phyloP scores from a whole-genome alignment of 2,888 invertebrate species.

The Drosophila buzzatii region DNA sequence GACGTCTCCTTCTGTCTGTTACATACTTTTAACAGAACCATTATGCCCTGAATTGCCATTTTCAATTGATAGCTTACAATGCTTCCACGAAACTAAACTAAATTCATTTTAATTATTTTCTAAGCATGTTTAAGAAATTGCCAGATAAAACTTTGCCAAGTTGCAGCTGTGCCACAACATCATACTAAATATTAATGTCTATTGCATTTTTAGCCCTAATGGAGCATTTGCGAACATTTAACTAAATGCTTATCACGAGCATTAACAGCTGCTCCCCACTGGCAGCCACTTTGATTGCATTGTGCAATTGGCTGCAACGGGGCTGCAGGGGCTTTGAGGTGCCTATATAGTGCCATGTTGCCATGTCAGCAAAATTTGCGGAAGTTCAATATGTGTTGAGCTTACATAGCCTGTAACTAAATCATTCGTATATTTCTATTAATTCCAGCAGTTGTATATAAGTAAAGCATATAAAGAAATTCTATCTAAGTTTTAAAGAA shows the following conservation, averaged over 20 bases:
- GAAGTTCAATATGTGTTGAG: slow-evolving; percentile 32
- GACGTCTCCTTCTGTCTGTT: too few relatives aligned
- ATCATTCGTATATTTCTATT: neutral
- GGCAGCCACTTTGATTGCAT: slow-evolving; percentile 38
- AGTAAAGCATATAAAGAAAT: neutral
- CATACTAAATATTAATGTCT: neutral
- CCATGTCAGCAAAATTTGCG: slow-evolving; percentile 32
- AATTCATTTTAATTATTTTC: neutral
- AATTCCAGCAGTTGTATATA: too few relatives aligned
- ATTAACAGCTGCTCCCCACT: slow-evolving; percentile 19
- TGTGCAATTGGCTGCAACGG: neutral
- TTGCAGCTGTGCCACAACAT: neutral
- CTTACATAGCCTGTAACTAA: slow-evolving; percentile 7
- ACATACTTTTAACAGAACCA: too few relatives aligned
- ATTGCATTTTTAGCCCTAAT: slow-evolving; percentile 1
- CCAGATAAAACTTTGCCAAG: neutral
- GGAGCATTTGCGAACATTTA: slow-evolving; percentile 1
- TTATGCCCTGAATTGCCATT: too few relatives aligned
- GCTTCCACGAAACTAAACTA: too few relatives aligned
- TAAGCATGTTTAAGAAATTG: neutral
- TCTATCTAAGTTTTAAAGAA: neutral
- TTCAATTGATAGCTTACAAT: too few relatives aligned
- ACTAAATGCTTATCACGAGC: slow-evolving; percentile 21
- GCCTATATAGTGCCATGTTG: neutral
- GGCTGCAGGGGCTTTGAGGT: neutral